Conservation (phyloP, 1,140 invertebrate species). For the Megathymus violae region DNA sequence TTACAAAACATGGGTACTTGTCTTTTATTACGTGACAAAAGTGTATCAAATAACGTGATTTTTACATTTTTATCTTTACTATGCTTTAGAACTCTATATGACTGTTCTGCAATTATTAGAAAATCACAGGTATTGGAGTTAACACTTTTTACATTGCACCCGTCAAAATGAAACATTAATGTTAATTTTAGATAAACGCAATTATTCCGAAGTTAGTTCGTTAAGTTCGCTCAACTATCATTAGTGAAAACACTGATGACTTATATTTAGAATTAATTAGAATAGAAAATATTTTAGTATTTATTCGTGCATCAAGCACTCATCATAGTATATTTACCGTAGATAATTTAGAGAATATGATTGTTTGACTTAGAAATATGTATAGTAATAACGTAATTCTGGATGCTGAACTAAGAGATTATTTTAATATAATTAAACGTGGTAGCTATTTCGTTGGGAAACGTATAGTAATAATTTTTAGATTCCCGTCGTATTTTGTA, state of each 20-base stretch:
- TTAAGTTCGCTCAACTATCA: slow-evolving; percentile 37
- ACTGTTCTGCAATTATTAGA: too few species aligned
- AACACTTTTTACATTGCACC: too few species aligned
- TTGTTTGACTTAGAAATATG: slow-evolving; percentile 22
- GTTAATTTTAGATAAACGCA: slow-evolving; percentile 15
- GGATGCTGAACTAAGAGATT: slow-evolving; percentile 34
- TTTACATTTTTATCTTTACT: too few species aligned
- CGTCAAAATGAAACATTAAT: slow-evolving; percentile 7
- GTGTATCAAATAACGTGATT: too few species aligned
- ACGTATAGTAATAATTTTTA: slow-evolving; percentile 38
- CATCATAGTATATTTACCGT: slow-evolving; percentile 27
- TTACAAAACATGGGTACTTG: too few species aligned
- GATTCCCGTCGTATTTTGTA: slow-evolving; percentile 31
- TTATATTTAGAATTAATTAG: slow-evolving; percentile 36
- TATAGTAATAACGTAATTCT: slow-evolving; percentile 21
- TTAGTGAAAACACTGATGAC: slow-evolving; percentile 40
- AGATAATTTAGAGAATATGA: slow-evolving; percentile 26
- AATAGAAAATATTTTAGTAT: slow-evolving; percentile 42
- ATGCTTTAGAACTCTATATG: too few species aligned
- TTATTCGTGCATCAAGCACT: slow-evolving; percentile 39
- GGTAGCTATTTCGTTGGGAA: slow-evolving; percentile 37
- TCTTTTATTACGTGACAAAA: too few species aligned
- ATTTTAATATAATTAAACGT: slow-evolving; percentile 38
- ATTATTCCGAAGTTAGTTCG: slow-evolving; percentile 15
- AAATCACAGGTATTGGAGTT: too few species aligned